Evolutionary conservation across 2,888 invertebrate genomes (phyloP), one percentile per base, ranked within the genome.

Genomic region (Ormyrus pomaceus): DNA sequence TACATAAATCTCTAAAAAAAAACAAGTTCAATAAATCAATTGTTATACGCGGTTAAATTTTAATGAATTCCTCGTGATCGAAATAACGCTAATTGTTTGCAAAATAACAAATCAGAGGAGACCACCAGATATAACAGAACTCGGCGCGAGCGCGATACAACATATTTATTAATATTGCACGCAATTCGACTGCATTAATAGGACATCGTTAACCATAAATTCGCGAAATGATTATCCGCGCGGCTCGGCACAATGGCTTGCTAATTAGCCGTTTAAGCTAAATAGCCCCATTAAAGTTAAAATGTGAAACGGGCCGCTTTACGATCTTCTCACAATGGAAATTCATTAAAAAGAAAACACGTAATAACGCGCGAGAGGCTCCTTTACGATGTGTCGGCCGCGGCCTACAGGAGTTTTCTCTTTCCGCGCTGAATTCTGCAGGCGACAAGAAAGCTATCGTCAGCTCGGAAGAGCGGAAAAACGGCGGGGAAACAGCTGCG

Each of bases 271-370:
- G 51, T 71, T 77, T 71, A 58, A 9, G 19, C 61, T 45, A 59
- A 65, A 70, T 71, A 53, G 53, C 53, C 13, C 51, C 62, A 65
- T 77, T 71, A 77, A 71, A 62, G 56, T 70, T 70, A 56, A 56
- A 70, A 71, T 50, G 64, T n/a, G n/a, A 71, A 73, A 70, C 58
- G 48, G 45, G 50, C 56, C 50, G 51, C 19, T 9, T 65, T 73
- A 73, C 48, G 73, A 65, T 74, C 56, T 19, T 62, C 53, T 46
- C 59, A 59, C 65, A 66, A 71, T 71, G 66, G 46, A 51, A 71
- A 77, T 77, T 78, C 53, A 66, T 72, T 71, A 71, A 59, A 77
- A 71, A 59, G 65, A 78, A 78, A 72, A 55, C 45, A 48, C 19
- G 58, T 59, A 53, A 72, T 61, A 53, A 59, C 34, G 66, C 61